These are phyloP conservation scores for Eleutherodactylus coqui DNA, from an alignment of 2,797 vertebrate species.

Conservation along the genomic window DNA sequence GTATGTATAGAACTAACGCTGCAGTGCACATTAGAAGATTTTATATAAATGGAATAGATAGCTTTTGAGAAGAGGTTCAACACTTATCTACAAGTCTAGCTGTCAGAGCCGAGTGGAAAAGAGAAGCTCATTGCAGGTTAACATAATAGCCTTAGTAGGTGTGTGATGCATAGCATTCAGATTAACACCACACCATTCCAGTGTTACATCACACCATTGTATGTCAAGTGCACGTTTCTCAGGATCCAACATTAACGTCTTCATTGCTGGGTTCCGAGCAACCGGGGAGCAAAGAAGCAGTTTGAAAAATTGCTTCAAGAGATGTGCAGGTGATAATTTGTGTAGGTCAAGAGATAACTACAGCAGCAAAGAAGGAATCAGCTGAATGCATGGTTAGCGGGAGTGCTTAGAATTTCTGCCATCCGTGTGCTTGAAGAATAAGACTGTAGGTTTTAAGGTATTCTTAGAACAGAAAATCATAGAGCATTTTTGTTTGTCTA, in stretches of 20 bases:
- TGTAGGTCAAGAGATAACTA: conserved; percentile 51
- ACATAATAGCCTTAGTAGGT: conserved; percentile 9
- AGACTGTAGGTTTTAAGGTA: conserved; percentile 50
- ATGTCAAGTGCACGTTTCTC: conserved; percentile 31
- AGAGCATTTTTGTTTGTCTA: conserved; percentile 61
- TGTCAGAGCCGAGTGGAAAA: conserved; percentile 6
- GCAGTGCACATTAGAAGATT: background rate
- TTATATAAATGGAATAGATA: background rate
- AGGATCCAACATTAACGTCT: conserved; percentile 28
- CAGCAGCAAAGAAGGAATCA: conserved; percentile 32
- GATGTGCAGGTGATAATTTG: conserved; percentile 50
- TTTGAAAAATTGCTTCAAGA: background rate
- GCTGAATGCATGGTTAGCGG: conserved; percentile 38
- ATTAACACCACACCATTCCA: conserved; percentile 18
- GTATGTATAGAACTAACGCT: background rate
- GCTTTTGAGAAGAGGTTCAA: conserved; percentile 1
- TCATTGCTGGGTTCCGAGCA: background rate
- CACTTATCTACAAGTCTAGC: background rate
- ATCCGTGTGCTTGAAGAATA: conserved; percentile 25
- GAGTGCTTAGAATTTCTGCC: conserved; percentile 46
- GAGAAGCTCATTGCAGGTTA: conserved; percentile 3
- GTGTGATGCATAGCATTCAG: conserved; percentile 26
- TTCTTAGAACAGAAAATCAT: conserved; percentile 58
- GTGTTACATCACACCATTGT: conserved; percentile 12
- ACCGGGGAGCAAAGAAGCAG: background rate